A percentile compares a stretch with the other conserved stretches of the same genome.
Conservation (phyloP, 1,140 invertebrate species). For the Brachionus angularis region DNA sequence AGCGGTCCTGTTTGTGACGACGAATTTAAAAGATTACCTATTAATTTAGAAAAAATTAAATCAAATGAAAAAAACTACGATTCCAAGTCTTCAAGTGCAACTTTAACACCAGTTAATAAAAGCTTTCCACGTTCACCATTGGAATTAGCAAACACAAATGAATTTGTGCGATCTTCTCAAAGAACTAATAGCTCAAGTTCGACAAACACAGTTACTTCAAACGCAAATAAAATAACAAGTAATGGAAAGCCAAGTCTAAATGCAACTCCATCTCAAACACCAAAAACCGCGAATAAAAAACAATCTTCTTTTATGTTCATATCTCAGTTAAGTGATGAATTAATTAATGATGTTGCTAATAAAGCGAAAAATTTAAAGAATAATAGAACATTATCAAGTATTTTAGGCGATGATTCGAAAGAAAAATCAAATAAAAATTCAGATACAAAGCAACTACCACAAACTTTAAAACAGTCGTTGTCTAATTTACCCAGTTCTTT, state of each 20-base stretch:
- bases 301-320: slow-evolving; percentile 30
- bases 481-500: slow-evolving; percentile 5
- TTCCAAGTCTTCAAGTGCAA: slow-evolving; percentile 27
- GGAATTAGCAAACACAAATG: not conserved
- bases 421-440: not conserved
- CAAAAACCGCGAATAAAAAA: slow-evolving; percentile 6
- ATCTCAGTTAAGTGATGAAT: slow-evolving; percentile 27
- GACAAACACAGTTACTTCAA: slow-evolving; percentile 9
- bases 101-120: slow-evolving; percentile 32
- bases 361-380: slow-evolving; percentile 1
- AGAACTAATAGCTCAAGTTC: slow-evolving; percentile 25
- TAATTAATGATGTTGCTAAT: slow-evolving; percentile 20
- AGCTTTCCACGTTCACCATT: slow-evolving; percentile 12
- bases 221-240: not conserved
- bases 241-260: too few species aligned
- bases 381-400: not conserved
- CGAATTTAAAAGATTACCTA: too few species aligned
- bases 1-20: too few species aligned
- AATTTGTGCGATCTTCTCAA: not conserved
- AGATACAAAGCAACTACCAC: too few species aligned
- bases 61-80: slow-evolving; percentile 6
- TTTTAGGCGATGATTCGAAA: not conserved
- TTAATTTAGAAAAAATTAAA: too few species aligned
- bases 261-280: not conserved
- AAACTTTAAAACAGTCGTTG: not conserved